Base-by-base conservation (phyloP, 2,888 invertebrate species). In the Epistrophe eligans region DNA sequence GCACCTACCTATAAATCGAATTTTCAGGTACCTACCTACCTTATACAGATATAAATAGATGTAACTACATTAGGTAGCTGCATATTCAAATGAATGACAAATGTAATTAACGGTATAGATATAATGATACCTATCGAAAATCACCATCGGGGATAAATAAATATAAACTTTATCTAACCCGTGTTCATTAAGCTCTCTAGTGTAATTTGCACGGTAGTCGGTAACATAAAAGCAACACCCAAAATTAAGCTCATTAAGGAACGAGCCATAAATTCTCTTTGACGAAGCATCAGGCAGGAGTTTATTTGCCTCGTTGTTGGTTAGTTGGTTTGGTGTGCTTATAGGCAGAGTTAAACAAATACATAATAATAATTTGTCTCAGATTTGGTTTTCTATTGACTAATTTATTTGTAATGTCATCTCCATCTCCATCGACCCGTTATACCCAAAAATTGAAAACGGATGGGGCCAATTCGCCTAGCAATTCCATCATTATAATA, bases 111-210 rank as follows among this genome's bases (percentile, higher is more conserved):
- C 66, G 66, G 9, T 72, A 84, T 35, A 35, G 35, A 7, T 35
- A 35, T 35, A 48, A 57, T 48, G 38, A 50, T 17, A 50, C 43
- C 64, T 58, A 60, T 17, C 64, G 64, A 77, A 84, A 72, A 60
- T 70, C 67, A 52, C 77, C 48, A 50, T 43, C 43, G 40, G 62
- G 55, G 58, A 77, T 77, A 66, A 48, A 84, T 80, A 84, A 76
- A 84, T 64, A 84, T 80, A 80, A 84, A 72, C 66, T 80, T 72
- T 58, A 70, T 84, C 80, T 62, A 83, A 77, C 58, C 72, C 45
- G 5, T 66, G 71, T 48, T 84, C 84, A 84, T 80, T 80, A 80
- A 19, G 38, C 24, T 35, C 64, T 50, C 40, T 24, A 28, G 28
- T 67, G 72, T 77, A 66, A 76, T 60, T 84, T 58, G 13, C 58